phyloP scores from a whole-genome alignment of 1,140 invertebrate genomes.

The Pristionchus pacificus region DNA sequence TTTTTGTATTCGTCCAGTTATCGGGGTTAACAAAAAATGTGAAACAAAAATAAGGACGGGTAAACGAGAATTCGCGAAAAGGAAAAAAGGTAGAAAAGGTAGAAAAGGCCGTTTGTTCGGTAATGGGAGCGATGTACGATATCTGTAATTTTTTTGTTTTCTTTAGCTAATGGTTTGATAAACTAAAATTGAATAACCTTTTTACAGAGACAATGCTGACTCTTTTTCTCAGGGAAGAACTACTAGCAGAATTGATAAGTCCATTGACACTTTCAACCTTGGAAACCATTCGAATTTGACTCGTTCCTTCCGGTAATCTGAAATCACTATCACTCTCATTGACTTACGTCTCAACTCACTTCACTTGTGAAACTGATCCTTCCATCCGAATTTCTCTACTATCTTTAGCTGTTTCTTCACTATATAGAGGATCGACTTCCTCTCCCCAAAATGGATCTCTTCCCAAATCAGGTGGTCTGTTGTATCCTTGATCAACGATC shows the following conservation, averaged over 20 bases:
- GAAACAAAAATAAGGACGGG: too few species aligned
- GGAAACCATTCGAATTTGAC: conserved; percentile 31
- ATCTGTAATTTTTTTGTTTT: conserved; percentile 1
- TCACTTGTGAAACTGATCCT: conserved; percentile 29
- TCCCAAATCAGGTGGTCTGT: conserved; percentile 18
- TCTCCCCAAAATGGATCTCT: conserved; percentile 33
- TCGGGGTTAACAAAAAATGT: too few species aligned
- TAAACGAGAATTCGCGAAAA: too few species aligned
- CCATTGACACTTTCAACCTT: conserved; percentile 16
- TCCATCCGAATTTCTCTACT: conserved; percentile 17
- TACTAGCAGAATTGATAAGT: not conserved
- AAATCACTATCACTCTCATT: not conserved
- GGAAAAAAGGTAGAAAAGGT: too few species aligned
- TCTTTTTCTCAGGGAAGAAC: conserved; percentile 22
- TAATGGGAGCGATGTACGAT: too few species aligned
- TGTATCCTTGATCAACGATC: conserved; percentile 35
- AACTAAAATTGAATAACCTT: conserved; percentile 3
- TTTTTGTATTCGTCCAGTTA: too few species aligned
- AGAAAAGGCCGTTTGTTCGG: too few species aligned
- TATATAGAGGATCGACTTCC: conserved; percentile 29
- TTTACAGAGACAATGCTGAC: conserved; percentile 28
- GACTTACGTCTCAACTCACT: conserved; percentile 3
- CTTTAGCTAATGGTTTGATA: not conserved
- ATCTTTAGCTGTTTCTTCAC: conserved; percentile 22
- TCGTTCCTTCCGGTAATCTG: conserved; percentile 26